Evolutionary conservation across 2,113 vertebrate genomes (phyloP).

Genomic region (Pagrus major): DNA sequence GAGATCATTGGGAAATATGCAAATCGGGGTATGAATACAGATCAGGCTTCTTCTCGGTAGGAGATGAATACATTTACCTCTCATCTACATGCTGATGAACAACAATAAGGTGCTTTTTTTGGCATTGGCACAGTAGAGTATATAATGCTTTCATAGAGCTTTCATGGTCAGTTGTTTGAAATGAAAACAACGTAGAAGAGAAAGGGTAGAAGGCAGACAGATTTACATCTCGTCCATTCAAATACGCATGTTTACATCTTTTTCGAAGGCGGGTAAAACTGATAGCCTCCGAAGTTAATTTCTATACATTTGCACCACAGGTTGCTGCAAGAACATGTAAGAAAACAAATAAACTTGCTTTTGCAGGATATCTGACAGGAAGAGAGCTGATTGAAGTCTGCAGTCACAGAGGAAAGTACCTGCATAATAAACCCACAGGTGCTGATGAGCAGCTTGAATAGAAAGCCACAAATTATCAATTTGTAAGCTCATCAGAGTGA

Average conservation of each 20-base stretch:
- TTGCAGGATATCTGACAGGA: not conserved
- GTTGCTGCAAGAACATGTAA: constrained; percentile 11
- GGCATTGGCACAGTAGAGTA: constrained; percentile 5
- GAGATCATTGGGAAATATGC: constrained; percentile 73
- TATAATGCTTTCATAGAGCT: constrained; percentile 35
- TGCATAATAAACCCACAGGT: constrained; percentile 10
- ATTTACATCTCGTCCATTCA: constrained; percentile 23
- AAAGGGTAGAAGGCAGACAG: constrained; percentile 17
- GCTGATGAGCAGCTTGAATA: constrained; percentile 28
- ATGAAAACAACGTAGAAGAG: constrained; percentile 42
- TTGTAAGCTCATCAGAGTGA: constrained; percentile 1
- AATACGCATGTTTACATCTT: constrained; percentile 23
- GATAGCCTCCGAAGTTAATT: not conserved
- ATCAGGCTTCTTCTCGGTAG: constrained; percentile 61
- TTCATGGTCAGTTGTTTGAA: constrained; percentile 55
- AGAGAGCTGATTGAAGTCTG: not conserved
- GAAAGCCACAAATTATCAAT: constrained; percentile 4
- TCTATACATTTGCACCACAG: not conserved
- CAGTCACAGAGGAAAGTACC: not conserved
- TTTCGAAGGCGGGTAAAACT: not conserved
- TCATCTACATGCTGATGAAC: constrained; percentile 74
- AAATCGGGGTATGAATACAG: constrained; percentile 74
- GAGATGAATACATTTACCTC: constrained; percentile 76
- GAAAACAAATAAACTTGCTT: constrained; percentile 9
- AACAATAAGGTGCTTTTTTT: constrained; percentile 49